Conservation (phyloP, 2,888 invertebrate species). For the Sialis fuliginosa region DNA sequence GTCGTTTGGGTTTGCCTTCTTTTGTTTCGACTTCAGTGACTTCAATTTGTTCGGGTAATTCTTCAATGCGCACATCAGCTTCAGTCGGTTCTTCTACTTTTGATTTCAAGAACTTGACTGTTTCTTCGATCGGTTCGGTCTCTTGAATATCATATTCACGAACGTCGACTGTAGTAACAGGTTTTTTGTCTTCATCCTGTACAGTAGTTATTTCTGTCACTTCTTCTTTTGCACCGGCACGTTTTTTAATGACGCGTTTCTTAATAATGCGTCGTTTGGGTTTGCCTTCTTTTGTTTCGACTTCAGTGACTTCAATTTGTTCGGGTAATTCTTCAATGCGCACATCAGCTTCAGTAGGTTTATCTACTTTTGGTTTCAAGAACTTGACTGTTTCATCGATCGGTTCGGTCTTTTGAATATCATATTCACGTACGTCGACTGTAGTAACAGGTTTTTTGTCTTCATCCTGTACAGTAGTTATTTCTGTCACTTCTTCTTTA, state of each 20-base stretch:
- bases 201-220: conserved; percentile 10
- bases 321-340: conserved; percentile 33
- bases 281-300: conserved; percentile 10
- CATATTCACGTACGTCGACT: conserved; percentile 19
- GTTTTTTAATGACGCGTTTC: conserved; percentile 6
- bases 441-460: conserved; percentile 21
- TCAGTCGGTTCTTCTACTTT: conserved; percentile 6
- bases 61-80: conserved; percentile 14
- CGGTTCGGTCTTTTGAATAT: conserved; percentile 18
- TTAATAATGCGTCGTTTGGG: conserved; percentile 8
- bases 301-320: conserved; percentile 18
- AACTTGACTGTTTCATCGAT: conserved; percentile 8
- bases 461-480: conserved; percentile 24
- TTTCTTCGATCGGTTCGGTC: conserved; percentile 12
- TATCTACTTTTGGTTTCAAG: conserved; percentile 9
- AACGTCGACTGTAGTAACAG: conserved; percentile 14
- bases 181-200: conserved; percentile 20
- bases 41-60: conserved; percentile 24
- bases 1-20: conserved; percentile 14
- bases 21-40: conserved; percentile 14
- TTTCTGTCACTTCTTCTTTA: conserved; percentile 22
- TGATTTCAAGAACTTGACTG: conserved; percentile 10
- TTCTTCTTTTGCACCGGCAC: conserved; percentile 11
- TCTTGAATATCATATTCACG: conserved; percentile 5
- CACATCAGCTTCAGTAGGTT: conserved; percentile 23